Evolutionary conservation across 2,888 invertebrate genomes (phyloP), one percentile per base, ranked within the genome.

Genomic region (Tortrix viridana): DNA sequence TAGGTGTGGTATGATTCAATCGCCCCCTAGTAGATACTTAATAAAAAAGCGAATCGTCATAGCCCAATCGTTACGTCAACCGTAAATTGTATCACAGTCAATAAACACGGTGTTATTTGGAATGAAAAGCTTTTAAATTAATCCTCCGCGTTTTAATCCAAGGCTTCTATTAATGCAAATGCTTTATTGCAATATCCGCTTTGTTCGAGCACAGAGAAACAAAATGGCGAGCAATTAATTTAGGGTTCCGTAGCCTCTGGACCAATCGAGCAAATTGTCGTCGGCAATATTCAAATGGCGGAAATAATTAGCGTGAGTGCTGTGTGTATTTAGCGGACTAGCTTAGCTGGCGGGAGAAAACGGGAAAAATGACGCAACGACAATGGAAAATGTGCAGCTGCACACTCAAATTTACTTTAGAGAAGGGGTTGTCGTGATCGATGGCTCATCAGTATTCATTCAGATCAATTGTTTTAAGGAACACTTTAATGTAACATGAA

Each of bases 281-380:
- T 74, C 77, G 80, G 89, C 88, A 89, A 92, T 92, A 92, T 92
- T 92, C 88, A 92, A 92, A 92, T 92, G 92, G 88, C 88, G 88
- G 86, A 87, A 91, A 92, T 88, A 92, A 92, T 92, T 92, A 92
- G 81, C 75, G 76, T 83, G 81, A 92, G 92, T 92, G 92, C 91
- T 85, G 74, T 76, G 74, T 76, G 82, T 79, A 81, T 80, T 83
- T 78, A 72, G 73, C 74, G 66, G 71, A 69, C 72, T 72, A 70
- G 22, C 74, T 69, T 54, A 64, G 68, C 61, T 54, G 65, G 63
- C 56, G 61, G 66, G 61, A 64, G 66, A 66, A 65, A 53, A 57
- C 57, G 67, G 65, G 53, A 52, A 59, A 59, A 57, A 59, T 61
- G 54, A 58, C 48, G 61, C 47, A 18, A 37, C 2, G n/a, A 50